Percentiles rank a stretch among this genome's conserved stretches.
phyloP scores from a whole-genome alignment of 2,797 vertebrate species.

The Hoplostethus atlanticus region DNA sequence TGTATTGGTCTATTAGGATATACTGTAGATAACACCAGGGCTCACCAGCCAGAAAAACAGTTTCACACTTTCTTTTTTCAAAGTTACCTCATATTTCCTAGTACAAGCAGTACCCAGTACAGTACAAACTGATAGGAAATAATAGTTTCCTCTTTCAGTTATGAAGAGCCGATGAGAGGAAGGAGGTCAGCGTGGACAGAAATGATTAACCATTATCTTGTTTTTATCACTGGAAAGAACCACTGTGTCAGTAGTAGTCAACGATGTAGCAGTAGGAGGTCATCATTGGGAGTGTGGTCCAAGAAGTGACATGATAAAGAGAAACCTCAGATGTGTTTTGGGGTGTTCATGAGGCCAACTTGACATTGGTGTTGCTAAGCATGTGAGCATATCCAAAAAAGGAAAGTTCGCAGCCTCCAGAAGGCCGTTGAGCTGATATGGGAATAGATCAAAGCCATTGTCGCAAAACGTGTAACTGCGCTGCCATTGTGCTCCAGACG shows the following conservation, averaged over 20 bases:
- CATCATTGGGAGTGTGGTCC: background rate
- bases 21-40: background rate
- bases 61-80: too few relatives aligned
- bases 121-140: background rate
- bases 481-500: constrained; percentile 3
- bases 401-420: constrained; percentile 43
- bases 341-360: background rate
- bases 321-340: background rate
- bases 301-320: background rate
- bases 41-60: background rate
- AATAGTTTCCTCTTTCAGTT: constrained; percentile 1
- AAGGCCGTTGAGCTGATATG: constrained; percentile 30
- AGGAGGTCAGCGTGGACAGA: background rate
- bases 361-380: constrained; percentile 1
- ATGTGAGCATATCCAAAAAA: constrained; percentile 25
- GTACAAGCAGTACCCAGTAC: background rate
- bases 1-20: background rate
- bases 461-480: background rate
- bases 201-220: constrained; percentile 8
- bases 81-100: too few relatives aligned
- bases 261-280: background rate
- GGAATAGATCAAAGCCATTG: constrained; percentile 6
- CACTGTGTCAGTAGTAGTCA: background rate
- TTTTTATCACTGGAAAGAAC: constrained; percentile 3
- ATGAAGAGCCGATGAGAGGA: constrained; percentile 19